phyloP scores from a whole-genome alignment of 2,888 invertebrate genomes.

The Noctua janthe region DNA sequence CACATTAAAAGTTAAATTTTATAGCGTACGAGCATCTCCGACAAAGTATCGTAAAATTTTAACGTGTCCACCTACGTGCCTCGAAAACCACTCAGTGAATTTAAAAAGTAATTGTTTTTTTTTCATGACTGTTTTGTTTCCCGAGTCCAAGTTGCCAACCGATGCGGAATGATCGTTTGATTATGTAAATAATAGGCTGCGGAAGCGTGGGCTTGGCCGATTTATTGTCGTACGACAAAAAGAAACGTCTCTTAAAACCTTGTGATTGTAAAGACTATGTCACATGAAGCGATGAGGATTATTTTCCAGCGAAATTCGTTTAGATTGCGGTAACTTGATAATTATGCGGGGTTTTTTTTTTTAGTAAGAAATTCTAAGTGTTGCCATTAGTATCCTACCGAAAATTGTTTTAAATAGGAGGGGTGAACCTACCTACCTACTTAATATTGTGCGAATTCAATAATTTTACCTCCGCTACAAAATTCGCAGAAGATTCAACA shows the following conservation, averaged over 20 bases:
- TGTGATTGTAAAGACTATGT: conserved; percentile 57
- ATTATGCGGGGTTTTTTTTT: neutral
- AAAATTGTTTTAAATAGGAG: neutral
- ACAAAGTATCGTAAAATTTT: conserved; percentile 27
- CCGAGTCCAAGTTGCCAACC: conserved; percentile 71
- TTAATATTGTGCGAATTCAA: conserved; percentile 1
- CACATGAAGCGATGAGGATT: conserved; percentile 10
- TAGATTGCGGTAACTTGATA: neutral
- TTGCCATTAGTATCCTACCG: neutral
- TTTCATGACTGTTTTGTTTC: conserved; percentile 55
- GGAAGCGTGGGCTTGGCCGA: conserved; percentile 83
- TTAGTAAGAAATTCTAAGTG: neutral
- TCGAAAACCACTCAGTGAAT: conserved; percentile 29
- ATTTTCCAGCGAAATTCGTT: neutral
- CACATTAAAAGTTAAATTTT: conserved; percentile 13
- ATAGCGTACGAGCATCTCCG: neutral
- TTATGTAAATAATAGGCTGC: conserved; percentile 79
- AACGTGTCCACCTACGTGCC: conserved; percentile 28
- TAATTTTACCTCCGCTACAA: neutral
- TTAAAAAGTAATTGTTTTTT: conserved; percentile 49
- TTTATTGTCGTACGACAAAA: conserved; percentile 68
- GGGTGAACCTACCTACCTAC: neutral
- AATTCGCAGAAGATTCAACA: conserved; percentile 37
- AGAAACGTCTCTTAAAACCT: conserved; percentile 61
- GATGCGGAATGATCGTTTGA: conserved; percentile 82